These are phyloP conservation scores for Myotis planiceps DNA, from an alignment of 2,797 vertebrate species.

Conservation along the genomic window DNA sequence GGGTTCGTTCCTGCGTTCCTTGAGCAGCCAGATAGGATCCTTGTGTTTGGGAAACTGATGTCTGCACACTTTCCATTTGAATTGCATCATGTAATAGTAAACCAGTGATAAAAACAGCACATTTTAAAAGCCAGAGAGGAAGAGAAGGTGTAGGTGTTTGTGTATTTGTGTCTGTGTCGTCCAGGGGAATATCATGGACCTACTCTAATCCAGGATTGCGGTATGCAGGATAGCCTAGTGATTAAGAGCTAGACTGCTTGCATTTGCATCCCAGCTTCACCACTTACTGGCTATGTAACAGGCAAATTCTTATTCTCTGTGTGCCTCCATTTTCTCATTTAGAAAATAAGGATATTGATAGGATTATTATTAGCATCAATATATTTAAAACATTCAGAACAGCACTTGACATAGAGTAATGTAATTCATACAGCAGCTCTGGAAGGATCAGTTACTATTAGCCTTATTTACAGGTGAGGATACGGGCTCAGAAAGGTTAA, in stretches of 20 bases:
- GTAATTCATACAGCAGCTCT: neutral
- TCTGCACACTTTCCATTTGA: constrained; percentile 64
- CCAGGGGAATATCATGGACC: neutral
- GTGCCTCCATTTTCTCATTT: neutral
- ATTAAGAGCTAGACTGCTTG: neutral
- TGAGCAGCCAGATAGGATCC: constrained; percentile 55
- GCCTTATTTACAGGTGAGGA: constrained; percentile 4
- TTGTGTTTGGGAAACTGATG: constrained; percentile 62
- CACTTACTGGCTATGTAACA: neutral
- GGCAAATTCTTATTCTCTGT: neutral
- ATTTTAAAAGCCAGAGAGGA: constrained; percentile 68
- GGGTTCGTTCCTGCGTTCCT: constrained; percentile 66
- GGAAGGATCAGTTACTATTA: neutral
- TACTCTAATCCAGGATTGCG: neutral
- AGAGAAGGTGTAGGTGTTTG: constrained; percentile 16
- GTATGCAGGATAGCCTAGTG: neutral
- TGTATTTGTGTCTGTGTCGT: neutral
- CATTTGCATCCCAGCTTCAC: neutral
- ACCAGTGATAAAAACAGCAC: constrained; percentile 79
- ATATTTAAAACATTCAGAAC: neutral
- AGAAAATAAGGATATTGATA: constrained; percentile 1
- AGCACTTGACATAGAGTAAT: neutral
- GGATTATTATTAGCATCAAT: neutral
- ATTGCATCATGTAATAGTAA: constrained; percentile 65
- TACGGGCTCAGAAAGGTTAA: constrained; percentile 7